These are phyloP conservation scores for Protophormia terraenovae DNA, from an alignment of 2,888 invertebrate species.

Conservation along the genomic window DNA sequence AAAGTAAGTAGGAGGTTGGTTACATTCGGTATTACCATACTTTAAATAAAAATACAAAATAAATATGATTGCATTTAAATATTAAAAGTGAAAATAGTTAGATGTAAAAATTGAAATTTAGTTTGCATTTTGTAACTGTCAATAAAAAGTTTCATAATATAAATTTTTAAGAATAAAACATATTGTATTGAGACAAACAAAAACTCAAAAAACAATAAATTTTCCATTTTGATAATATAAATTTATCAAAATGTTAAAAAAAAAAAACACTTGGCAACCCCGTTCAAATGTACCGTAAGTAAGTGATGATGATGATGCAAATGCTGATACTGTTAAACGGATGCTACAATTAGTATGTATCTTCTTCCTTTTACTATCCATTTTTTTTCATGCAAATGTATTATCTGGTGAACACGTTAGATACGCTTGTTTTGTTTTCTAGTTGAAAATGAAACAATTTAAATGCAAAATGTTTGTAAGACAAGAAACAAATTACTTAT, in stretches of 20 bases:
- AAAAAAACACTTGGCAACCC: background rate
- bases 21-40: background rate
- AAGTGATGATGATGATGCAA: background rate
- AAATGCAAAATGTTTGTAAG: conserved; percentile 38
- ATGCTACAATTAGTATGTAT: conserved; percentile 27
- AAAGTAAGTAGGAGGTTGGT: background rate
- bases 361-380: background rate
- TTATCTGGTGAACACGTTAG: conserved; percentile 8
- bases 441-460: conserved; percentile 31
- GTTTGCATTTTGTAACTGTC: too few species aligned
- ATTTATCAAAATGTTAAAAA: too few species aligned
- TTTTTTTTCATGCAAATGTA: conserved; percentile 36
- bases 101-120: too few species aligned
- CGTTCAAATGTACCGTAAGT: background rate
- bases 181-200: background rate
- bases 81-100: too few species aligned
- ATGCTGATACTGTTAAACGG: conserved; percentile 1
- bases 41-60: background rate
- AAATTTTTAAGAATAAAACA: too few species aligned
- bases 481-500: background rate
- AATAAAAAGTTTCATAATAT: too few species aligned
- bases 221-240: too few species aligned
- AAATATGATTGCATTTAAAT: background rate
- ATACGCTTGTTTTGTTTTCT: background rate
- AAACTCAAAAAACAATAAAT: background rate